Conservation (phyloP, 2,888 invertebrate species). For the Bursaphelenchus okinawaensis region DNA sequence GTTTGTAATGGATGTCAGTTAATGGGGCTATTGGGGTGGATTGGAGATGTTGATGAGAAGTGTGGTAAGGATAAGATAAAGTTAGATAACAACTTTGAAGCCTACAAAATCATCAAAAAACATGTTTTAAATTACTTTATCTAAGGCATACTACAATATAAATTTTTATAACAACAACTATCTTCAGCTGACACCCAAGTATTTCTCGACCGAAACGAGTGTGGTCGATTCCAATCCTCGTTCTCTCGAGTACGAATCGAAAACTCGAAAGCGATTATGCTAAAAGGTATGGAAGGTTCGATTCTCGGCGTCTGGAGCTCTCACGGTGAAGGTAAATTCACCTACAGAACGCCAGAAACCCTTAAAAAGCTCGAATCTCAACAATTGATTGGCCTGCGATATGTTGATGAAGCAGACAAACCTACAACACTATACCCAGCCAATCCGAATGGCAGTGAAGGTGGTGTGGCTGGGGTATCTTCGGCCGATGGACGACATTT, state of each 20-base stretch:
- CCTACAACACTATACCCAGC: slow-evolving; percentile 76
- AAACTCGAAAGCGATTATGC: slow-evolving; percentile 69
- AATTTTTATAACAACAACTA: neutral
- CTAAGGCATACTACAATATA: neutral
- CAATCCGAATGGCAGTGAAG: slow-evolving; percentile 80
- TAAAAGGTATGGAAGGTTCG: slow-evolving; percentile 79
- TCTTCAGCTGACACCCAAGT: slow-evolving; percentile 11
- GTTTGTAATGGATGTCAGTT: slow-evolving; percentile 98
- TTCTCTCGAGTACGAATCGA: slow-evolving; percentile 69
- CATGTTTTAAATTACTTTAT: too few species aligned
- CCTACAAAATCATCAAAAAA: too few species aligned
- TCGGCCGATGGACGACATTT: slow-evolving; percentile 85
- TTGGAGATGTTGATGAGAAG: slow-evolving; percentile 58
- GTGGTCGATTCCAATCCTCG: slow-evolving; percentile 79
- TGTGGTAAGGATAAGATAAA: neutral
- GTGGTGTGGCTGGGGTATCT: slow-evolving; percentile 81
- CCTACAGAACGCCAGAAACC: slow-evolving; percentile 60
- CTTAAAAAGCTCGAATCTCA: slow-evolving; percentile 58
- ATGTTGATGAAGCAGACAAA: slow-evolving; percentile 73
- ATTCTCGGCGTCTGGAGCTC: slow-evolving; percentile 91
- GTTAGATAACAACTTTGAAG: too few species aligned
- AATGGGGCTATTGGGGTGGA: slow-evolving; percentile 86
- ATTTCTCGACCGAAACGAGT: slow-evolving; percentile 74
- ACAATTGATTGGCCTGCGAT: slow-evolving; percentile 73
- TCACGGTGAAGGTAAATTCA: slow-evolving; percentile 80